These are phyloP conservation scores for Strigamia maritima DNA, from an alignment of 2,888 invertebrate genomes.

Conservation along the genomic window DNA sequence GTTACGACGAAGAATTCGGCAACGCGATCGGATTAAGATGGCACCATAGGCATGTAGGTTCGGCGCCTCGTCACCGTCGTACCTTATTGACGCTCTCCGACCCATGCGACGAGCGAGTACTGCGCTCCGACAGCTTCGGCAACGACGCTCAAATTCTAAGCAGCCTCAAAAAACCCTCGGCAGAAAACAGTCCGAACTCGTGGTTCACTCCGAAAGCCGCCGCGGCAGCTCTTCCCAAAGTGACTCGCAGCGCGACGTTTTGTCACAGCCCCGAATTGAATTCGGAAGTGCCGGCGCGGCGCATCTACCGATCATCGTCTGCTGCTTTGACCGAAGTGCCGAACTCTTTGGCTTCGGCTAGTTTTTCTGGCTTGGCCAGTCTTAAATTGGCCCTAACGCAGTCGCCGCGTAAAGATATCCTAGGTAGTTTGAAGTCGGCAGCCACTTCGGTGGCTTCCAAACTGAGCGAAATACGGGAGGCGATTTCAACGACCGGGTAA, in stretches of 20 bases:
- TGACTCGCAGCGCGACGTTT: conserved; percentile 45
- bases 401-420: conserved; percentile 79
- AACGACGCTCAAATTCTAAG: conserved; percentile 70
- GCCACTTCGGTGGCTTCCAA: conserved; percentile 82
- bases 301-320: conserved; percentile 18
- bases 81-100: neutral
- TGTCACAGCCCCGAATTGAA: conserved; percentile 41
- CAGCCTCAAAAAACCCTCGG: conserved; percentile 43
- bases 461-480: conserved; percentile 86
- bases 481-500: conserved; percentile 56
- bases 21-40: neutral
- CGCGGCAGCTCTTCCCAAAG: too few species aligned
- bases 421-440: conserved; percentile 74
- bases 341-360: conserved; percentile 12
- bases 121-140: conserved; percentile 68
- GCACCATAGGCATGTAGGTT: conserved; percentile 29
- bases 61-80: conserved; percentile 13
- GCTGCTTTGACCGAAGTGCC: neutral
- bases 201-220: too few species aligned
- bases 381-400: conserved; percentile 63
- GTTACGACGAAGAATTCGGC: conserved; percentile 43
- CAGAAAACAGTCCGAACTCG: neutral
- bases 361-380: conserved; percentile 6
- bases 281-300: neutral
- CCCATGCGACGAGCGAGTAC: conserved; percentile 35